phyloP scores from a whole-genome alignment of 2,888 invertebrate genomes.

The Entomobrya proxima region DNA sequence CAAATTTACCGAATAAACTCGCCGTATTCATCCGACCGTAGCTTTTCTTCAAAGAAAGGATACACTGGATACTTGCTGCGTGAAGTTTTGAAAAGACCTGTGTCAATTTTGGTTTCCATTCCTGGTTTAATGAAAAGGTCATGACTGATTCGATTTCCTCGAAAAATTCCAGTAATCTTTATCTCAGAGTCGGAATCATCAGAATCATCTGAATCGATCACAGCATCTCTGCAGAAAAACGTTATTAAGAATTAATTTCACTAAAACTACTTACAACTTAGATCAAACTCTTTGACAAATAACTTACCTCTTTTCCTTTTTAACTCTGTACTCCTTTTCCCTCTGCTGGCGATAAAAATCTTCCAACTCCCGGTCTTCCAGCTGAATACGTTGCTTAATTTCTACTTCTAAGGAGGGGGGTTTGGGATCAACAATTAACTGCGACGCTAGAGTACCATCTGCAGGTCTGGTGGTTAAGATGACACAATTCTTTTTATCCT shows the following conservation, averaged over 20 bases:
- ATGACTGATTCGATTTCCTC: conserved; percentile 83
- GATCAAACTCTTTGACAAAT: not conserved
- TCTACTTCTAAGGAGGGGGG: conserved; percentile 78
- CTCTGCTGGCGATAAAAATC: conserved; percentile 78
- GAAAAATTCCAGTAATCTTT: conserved; percentile 86
- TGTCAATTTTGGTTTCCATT: conserved; percentile 82
- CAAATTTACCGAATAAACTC: conserved; percentile 86
- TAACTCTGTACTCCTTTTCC: conserved; percentile 76
- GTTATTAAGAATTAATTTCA: not conserved
- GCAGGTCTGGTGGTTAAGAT: conserved; percentile 89
- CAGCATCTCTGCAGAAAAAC: conserved; percentile 66
- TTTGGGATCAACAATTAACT: conserved; percentile 79
- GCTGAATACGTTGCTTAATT: conserved; percentile 78
- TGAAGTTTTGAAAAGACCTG: conserved; percentile 90
- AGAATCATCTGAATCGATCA: conserved; percentile 77
- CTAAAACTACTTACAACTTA: not conserved
- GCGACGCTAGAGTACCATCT: conserved; percentile 80
- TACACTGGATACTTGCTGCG: conserved; percentile 98
- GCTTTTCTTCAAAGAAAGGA: conserved; percentile 93
- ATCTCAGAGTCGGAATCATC: conserved; percentile 91
- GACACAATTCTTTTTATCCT: conserved; percentile 93
- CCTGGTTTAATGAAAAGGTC: conserved; percentile 89
- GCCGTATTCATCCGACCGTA: conserved; percentile 96
- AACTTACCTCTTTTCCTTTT: conserved; percentile 75
- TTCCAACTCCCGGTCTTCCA: conserved; percentile 81